Evolutionary conservation across 2,113 vertebrate genomes (phyloP).

Genomic region (Nicator chloris): DNA sequence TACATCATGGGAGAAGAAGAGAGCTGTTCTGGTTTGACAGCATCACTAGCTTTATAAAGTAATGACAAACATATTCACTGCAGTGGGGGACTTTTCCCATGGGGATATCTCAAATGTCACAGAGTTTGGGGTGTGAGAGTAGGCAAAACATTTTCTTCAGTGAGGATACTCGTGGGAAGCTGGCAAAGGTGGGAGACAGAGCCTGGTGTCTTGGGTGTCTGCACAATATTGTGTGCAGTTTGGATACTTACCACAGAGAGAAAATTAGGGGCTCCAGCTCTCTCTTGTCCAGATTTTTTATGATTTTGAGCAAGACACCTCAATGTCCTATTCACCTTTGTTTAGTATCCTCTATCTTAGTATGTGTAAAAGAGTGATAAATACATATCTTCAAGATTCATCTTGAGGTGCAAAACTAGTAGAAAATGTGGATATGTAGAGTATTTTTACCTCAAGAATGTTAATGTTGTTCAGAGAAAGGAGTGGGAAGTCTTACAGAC

Average conservation of each 20-base stretch:
- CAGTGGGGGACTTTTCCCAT: not conserved
- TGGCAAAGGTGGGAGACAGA: not conserved
- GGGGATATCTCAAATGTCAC: not conserved
- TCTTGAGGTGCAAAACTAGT: not conserved
- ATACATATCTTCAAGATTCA: accelerated
- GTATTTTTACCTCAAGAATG: not conserved
- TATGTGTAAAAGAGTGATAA: not conserved
- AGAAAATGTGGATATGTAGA: not conserved
- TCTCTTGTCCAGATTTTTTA: not conserved
- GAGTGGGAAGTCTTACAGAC: not conserved
- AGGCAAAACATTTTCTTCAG: not conserved
- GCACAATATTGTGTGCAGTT: not conserved
- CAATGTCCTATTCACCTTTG: not conserved
- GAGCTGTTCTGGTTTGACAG: not conserved
- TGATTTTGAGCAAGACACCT: not conserved
- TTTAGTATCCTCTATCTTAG: not conserved
- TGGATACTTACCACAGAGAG: not conserved
- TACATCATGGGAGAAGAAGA: not conserved
- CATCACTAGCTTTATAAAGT: not conserved
- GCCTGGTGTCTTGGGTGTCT: not conserved
- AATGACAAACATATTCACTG: not conserved
- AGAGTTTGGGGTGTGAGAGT: not conserved
- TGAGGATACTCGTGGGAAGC: not conserved
- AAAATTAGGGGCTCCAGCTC: not conserved
- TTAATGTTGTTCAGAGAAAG: not conserved